Percentiles rank a stretch among this genome's conserved stretches.
Conservation (phyloP, 1,140 invertebrate genomes). For the Ganaspis sp. region DNA sequence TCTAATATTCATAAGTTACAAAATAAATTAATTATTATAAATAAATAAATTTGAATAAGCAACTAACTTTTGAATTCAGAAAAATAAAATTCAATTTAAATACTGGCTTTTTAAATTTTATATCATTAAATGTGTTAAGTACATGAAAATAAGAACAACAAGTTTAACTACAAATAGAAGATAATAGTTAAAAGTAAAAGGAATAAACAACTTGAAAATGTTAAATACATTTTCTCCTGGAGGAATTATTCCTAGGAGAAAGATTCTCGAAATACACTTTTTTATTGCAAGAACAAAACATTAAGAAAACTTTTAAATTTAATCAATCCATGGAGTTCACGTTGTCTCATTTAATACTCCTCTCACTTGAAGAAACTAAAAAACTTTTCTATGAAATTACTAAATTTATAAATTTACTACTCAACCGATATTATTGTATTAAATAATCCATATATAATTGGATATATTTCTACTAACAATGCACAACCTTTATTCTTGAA, state of each 20-base stretch:
- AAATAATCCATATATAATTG: too few relatives aligned
- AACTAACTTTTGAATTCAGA: too few relatives aligned
- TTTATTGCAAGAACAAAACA: background rate
- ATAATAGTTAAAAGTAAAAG: background rate
- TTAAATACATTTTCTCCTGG: background rate
- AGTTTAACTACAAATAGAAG: background rate
- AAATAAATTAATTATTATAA: too few relatives aligned
- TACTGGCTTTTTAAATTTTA: too few relatives aligned
- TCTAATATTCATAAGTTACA: too few relatives aligned
- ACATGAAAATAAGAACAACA: too few relatives aligned
- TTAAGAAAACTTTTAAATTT: background rate
- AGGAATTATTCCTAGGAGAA: background rate
- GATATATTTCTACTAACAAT: background rate
- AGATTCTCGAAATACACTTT: background rate
- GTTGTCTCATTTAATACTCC: background rate
- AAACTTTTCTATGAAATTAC: background rate
- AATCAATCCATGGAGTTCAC: background rate
- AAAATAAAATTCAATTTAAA: too few relatives aligned
- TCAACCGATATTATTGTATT: too few relatives aligned
- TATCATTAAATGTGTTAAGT: too few relatives aligned
- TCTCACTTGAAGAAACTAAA: background rate
- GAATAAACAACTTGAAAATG: background rate
- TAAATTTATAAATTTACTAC: background rate
- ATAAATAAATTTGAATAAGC: too few relatives aligned
- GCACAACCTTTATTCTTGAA: background rate